These are phyloP conservation scores for Mycogona germanica DNA, from an alignment of 2,888 invertebrate genomes.

Conservation along the genomic window DNA sequence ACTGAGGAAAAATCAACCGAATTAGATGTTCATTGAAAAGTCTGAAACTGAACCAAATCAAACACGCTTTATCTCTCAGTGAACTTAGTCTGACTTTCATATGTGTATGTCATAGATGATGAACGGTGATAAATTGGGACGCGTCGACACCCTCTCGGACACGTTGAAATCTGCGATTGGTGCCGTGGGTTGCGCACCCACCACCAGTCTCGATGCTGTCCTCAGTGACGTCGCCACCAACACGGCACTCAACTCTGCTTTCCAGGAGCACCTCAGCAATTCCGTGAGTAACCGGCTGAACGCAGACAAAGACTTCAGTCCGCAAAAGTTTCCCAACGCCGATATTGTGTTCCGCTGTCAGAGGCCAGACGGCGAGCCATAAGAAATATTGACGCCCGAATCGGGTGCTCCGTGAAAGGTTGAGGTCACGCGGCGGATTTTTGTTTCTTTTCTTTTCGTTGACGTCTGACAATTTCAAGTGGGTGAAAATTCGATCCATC, in stretches of 20 bases:
- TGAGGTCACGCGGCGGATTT: too few species aligned
- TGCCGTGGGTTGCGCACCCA: constrained; percentile 40
- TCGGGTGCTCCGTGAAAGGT: too few species aligned
- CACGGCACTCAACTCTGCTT: constrained; percentile 41
- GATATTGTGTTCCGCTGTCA: constrained; percentile 21
- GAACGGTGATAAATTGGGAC: constrained; percentile 28
- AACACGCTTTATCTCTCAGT: too few species aligned
- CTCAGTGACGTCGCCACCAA: constrained; percentile 40
- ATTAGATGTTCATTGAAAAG: too few species aligned
- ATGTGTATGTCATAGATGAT: constrained; percentile 30
- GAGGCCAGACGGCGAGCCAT: too few species aligned
- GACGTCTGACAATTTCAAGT: too few species aligned
- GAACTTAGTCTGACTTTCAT: too few species aligned
- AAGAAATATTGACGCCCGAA: too few species aligned
- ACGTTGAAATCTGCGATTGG: constrained; percentile 38
- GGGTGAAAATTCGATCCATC: too few species aligned
- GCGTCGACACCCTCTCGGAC: constrained; percentile 26
- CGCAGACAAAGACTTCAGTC: constrained; percentile 36
- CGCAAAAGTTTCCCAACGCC: constrained; percentile 33
- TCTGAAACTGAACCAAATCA: too few species aligned
- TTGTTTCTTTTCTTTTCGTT: too few species aligned
- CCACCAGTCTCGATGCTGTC: constrained; percentile 38
- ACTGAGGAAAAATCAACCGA: too few species aligned
- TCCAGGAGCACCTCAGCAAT: constrained; percentile 40
- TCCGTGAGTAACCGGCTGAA: constrained; percentile 39